These are phyloP conservation scores for Galendromus occidentalis DNA, from an alignment of 1,140 invertebrate genomes.

Conservation along the genomic window DNA sequence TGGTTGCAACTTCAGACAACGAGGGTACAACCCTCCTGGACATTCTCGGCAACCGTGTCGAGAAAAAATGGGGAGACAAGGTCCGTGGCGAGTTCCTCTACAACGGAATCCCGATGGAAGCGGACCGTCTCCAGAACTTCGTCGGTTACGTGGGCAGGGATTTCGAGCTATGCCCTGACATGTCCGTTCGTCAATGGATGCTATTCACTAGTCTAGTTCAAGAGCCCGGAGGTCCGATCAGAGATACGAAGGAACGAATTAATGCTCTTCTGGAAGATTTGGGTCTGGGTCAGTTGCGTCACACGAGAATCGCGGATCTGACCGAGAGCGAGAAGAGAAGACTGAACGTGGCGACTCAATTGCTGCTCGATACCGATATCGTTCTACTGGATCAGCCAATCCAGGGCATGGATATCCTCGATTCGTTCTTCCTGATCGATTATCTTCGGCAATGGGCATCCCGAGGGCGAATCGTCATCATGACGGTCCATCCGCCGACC, in stretches of 20 bases:
- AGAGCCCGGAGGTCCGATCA: slow-evolving; percentile 28
- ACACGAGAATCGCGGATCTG: slow-evolving; percentile 50
- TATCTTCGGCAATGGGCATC: slow-evolving; percentile 79
- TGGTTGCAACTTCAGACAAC: slow-evolving; percentile 56
- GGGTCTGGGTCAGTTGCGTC: slow-evolving; percentile 58
- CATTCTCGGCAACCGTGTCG: slow-evolving; percentile 44
- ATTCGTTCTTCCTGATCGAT: slow-evolving; percentile 82
- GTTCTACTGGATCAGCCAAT: slow-evolving; percentile 70
- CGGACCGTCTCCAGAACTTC: slow-evolving; percentile 40
- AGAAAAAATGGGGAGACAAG: slow-evolving; percentile 25
- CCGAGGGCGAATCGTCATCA: slow-evolving; percentile 59
- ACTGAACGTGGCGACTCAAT: slow-evolving; percentile 62
- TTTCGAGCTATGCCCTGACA: slow-evolving; percentile 38
- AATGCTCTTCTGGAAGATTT: slow-evolving; percentile 68
- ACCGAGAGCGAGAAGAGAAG: slow-evolving; percentile 65
- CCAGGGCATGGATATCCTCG: slow-evolving; percentile 81
- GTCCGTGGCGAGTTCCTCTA: slow-evolving; percentile 58
- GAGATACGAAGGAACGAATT: slow-evolving; percentile 41
- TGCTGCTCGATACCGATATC: slow-evolving; percentile 52
- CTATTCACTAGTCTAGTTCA: slow-evolving; percentile 53
- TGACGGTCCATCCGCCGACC: slow-evolving; percentile 77
- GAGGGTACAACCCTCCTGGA: slow-evolving; percentile 63
- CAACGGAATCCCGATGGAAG: slow-evolving; percentile 57
- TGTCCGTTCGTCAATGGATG: slow-evolving; percentile 60
- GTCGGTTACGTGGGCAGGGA: slow-evolving; percentile 43